phyloP scores from a whole-genome alignment of 2,797 vertebrate species.

The Smutsia gigantea region DNA sequence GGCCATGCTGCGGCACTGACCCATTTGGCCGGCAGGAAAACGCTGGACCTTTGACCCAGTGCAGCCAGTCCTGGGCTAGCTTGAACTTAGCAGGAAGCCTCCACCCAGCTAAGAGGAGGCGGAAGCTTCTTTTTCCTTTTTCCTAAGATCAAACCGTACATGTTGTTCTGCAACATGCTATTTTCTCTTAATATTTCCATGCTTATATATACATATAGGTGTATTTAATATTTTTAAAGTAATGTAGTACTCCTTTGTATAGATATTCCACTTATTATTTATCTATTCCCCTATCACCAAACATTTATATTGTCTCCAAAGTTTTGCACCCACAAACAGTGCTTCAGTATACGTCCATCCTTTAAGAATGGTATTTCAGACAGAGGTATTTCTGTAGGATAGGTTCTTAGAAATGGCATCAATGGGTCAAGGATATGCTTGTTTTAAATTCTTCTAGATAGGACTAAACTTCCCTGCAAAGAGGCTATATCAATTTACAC shows the following conservation, averaged over 20 bases:
- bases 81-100: neutral
- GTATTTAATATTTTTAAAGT: neutral
- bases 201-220: neutral
- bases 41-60: neutral
- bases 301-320: neutral
- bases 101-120: neutral
- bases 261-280: neutral
- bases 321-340: neutral
- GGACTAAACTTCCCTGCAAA: neutral
- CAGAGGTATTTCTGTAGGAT: neutral
- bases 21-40: conserved; percentile 55
- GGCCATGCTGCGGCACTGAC: conserved; percentile 41
- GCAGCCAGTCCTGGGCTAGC: neutral
- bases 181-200: conserved; percentile 22
- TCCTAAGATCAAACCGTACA: neutral
- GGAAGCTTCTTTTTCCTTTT: neutral
- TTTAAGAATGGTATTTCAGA: conserved; percentile 16
- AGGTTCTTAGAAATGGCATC: neutral
- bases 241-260: neutral
- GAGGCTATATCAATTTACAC: neutral
- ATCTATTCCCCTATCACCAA: neutral
- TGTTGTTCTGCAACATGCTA: neutral
- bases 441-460: neutral
- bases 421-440: neutral
- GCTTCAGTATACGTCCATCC: neutral